A percentile compares a stretch with the other conserved stretches of the same genome.
Evolutionary conservation across 2,113 vertebrate genomes (phyloP).

Genomic region (Heterotis niloticus): DNA sequence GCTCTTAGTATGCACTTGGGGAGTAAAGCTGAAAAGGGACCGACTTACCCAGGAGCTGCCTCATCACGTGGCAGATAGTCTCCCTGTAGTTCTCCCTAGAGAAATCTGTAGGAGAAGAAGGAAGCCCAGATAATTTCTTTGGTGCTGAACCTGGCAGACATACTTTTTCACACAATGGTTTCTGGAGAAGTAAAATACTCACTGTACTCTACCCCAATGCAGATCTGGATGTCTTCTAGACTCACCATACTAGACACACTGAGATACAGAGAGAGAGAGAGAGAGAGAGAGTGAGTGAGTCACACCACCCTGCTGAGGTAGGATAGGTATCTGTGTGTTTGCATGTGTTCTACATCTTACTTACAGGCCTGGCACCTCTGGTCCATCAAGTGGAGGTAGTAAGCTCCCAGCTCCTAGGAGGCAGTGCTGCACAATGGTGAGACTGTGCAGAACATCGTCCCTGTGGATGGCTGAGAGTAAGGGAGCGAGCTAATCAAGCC

Average conservation of each 20-base stretch:
- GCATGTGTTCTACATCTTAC: conserved; percentile 40
- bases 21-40: too few relatives aligned
- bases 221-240: conserved; percentile 83
- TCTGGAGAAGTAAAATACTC: conserved; percentile 28
- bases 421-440: conserved; percentile 91
- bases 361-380: conserved; percentile 83
- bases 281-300: too few relatives aligned
- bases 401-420: conserved; percentile 88
- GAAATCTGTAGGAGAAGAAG: conserved; percentile 62
- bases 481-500: neutral
- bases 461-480: conserved; percentile 52
- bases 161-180: too few relatives aligned
- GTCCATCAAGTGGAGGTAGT: conserved; percentile 84
- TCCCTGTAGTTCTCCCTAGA: conserved; percentile 88
- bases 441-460: conserved; percentile 92
- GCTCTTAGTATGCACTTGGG: too few relatives aligned
- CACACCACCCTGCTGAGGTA: neutral
- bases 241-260: conserved; percentile 87
- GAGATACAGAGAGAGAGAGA: conserved; percentile 22
- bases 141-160: too few relatives aligned
- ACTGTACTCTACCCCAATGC: conserved; percentile 87
- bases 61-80: conserved; percentile 77
- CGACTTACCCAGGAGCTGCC: conserved; percentile 85
- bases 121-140: neutral
- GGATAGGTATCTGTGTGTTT: neutral